Evolutionary conservation across 2,113 vertebrate species (phyloP).

Genomic region (Pica pica): DNA sequence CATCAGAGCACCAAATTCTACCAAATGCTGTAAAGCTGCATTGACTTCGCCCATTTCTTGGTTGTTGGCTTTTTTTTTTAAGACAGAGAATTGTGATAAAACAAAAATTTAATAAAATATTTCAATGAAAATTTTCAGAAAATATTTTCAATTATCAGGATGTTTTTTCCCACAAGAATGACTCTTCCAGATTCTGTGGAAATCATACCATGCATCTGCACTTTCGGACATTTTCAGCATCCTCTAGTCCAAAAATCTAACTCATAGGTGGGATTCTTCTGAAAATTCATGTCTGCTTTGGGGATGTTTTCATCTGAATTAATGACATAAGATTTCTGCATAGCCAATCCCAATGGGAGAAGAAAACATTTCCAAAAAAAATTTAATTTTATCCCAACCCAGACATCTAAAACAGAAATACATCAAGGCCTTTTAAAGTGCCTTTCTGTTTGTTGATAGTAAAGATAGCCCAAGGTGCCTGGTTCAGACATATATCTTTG

Average conservation of each 20-base stretch:
- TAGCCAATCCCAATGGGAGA: not conserved
- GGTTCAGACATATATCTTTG: not conserved
- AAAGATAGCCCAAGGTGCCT: not conserved
- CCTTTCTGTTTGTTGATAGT: not conserved
- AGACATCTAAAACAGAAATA: not conserved
- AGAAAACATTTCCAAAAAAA: not conserved
- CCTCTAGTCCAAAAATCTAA: not conserved
- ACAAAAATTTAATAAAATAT: not conserved
- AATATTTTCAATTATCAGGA: not conserved
- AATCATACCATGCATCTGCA: not conserved
- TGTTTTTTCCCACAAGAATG: not conserved
- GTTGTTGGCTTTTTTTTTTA: not conserved
- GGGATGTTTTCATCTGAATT: not conserved
- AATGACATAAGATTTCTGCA: not conserved
- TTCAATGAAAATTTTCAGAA: not conserved
- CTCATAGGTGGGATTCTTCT: not conserved
- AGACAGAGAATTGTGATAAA: not conserved
- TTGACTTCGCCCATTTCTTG: not conserved
- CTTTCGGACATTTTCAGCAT: not conserved
- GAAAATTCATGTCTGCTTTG: not conserved
- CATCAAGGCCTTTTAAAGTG: not conserved
- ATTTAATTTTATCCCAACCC: not conserved
- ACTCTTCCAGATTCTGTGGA: not conserved
- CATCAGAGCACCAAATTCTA: not conserved
- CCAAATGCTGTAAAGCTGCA: not conserved